These are phyloP conservation scores for Solea solea DNA, from an alignment of 2,113 vertebrate genomes.

Conservation along the genomic window DNA sequence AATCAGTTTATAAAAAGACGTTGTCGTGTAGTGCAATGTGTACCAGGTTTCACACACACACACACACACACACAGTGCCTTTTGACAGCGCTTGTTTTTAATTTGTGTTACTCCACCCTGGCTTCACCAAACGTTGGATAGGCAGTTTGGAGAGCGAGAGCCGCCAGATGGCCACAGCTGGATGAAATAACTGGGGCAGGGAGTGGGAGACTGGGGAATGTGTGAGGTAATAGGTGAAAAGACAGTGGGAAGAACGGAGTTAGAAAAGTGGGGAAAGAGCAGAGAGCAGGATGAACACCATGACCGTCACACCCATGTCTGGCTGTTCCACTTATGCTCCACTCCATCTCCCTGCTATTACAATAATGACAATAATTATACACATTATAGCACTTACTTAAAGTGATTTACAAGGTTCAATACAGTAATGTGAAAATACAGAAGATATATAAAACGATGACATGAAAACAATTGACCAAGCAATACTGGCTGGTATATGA, in stretches of 20 bases:
- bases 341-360: slow-evolving; percentile 4
- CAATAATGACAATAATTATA: no score
- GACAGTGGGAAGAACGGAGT: slow-evolving; percentile 11
- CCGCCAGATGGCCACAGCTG: slow-evolving; percentile 49
- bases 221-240: slow-evolving; percentile 11
- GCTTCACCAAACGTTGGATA: slow-evolving; percentile 35
- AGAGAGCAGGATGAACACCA: slow-evolving; percentile 20
- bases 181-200: slow-evolving; percentile 7
- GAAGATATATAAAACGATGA: no score
- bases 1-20: not conserved
- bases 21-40: not conserved
- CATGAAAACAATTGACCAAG: no score
- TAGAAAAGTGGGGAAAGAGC: slow-evolving; percentile 16
- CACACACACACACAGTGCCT: no score
- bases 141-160: slow-evolving; percentile 10
- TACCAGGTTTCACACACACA: not conserved
- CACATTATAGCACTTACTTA: no score
- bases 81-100: slow-evolving; percentile 23
- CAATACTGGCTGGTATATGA: no score
- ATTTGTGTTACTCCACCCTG: slow-evolving; percentile 18
- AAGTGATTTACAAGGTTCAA: no score
- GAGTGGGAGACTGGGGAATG: not conserved
- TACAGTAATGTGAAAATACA: no score
- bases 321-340: slow-evolving; percentile 7
- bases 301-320: slow-evolving; percentile 26